Percentiles rank a stretch among this genome's conserved stretches.
phyloP scores from a whole-genome alignment of 64 coral and sea anemone genomes.

The Orbicella faveolata region DNA sequence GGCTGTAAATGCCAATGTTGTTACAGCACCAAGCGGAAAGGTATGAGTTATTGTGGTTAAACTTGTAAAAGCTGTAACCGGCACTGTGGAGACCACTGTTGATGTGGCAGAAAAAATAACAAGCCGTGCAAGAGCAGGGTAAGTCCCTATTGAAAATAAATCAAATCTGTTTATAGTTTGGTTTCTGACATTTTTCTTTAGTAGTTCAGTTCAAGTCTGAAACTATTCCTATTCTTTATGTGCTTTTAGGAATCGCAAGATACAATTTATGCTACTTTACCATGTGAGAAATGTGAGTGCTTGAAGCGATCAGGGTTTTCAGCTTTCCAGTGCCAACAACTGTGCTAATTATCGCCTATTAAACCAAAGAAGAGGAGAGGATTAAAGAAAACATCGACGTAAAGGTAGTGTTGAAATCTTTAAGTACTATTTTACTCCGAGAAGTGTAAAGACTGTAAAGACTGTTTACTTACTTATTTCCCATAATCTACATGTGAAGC shows the following conservation, averaged over 20 bases:
- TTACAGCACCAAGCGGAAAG: constrained; percentile 31
- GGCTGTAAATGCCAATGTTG: constrained; percentile 27
- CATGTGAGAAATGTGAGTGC: background rate
- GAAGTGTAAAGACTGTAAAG: no score
- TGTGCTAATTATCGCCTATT: background rate
- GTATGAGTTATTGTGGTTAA: constrained; percentile 4
- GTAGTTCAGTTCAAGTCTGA: no score
- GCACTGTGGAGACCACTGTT: constrained; percentile 2
- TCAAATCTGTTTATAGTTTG: background rate
- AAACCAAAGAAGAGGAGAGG: constrained; percentile 28
- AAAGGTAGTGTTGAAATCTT: constrained; percentile 1
- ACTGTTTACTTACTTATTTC: no score
- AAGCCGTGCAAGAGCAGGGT: constrained; percentile 50
- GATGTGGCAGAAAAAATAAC: constrained; percentile 19
- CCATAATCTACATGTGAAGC: no score
- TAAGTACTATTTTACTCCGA: background rate
- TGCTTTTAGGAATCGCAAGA: background rate
- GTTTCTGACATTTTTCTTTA: background rate
- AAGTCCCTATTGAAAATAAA: background rate
- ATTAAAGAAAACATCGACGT: constrained; percentile 11
- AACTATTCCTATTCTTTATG: background rate
- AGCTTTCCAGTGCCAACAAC: background rate
- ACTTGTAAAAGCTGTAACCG: constrained; percentile 2
- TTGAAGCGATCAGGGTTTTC: background rate
- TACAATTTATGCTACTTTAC: background rate